These are phyloP conservation scores for Trachelus iudaicus DNA, from an alignment of 2,888 invertebrate genomes.

Conservation along the genomic window DNA sequence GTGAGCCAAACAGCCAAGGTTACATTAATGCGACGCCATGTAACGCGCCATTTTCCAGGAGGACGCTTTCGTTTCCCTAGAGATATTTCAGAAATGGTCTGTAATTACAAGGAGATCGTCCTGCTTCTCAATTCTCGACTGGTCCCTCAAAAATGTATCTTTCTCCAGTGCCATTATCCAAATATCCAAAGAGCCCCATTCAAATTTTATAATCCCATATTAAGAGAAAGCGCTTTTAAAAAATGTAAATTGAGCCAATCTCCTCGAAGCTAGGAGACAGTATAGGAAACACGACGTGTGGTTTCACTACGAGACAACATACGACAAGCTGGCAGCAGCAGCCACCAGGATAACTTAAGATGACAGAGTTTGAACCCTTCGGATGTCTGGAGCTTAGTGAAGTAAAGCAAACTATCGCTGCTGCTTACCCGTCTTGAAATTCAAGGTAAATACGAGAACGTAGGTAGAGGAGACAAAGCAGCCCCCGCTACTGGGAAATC, in stretches of 20 bases:
- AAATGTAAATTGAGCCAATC: background rate
- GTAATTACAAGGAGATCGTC: background rate
- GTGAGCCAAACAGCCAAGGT: background rate
- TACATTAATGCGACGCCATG: background rate
- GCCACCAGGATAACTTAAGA: constrained; percentile 24
- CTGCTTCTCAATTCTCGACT: background rate
- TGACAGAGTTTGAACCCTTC: constrained; percentile 34
- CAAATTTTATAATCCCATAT: background rate
- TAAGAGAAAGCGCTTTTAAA: background rate
- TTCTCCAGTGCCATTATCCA: background rate
- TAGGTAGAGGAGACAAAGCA: constrained; percentile 24
- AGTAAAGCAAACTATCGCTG: constrained; percentile 57
- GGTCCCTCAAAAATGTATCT: background rate
- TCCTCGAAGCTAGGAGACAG: background rate
- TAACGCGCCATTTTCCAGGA: background rate
- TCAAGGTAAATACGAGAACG: constrained; percentile 41
- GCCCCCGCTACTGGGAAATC: background rate
- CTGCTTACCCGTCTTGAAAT: constrained; percentile 51
- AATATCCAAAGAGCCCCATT: background rate
- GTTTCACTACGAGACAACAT: background rate
- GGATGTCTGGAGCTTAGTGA: constrained; percentile 47
- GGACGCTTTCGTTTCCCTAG: background rate
- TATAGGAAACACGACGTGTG: background rate
- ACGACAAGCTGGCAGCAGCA: background rate
- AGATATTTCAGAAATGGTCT: background rate